Base-by-base conservation (phyloP, 1,140 invertebrate genomes). In the Teleopsis dalmanni region DNA sequence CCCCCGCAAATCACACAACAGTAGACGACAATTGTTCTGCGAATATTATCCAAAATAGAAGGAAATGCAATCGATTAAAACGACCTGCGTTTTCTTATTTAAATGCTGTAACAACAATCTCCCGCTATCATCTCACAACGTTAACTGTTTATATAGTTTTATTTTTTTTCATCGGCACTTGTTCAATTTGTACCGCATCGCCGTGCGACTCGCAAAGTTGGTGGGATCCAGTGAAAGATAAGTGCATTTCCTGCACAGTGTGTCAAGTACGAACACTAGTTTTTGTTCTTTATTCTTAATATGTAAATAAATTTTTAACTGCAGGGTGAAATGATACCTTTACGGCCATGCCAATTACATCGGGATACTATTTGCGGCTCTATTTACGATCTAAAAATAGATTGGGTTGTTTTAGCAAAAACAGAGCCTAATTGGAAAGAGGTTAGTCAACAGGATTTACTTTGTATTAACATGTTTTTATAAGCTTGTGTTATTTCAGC, bases 371-470 rank as follows among this genome's bases (percentile, higher is more conserved):
- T 68, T 21, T 71, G 68, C 18, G 59, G 67, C 5, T 62, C 62
- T 22, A 65, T 71, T 8, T 65, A 71, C 46, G 67, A 70, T 47
- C 41, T 71, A 19, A 61, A 68, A 26, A 63, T 70, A 47, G 67
- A 71, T 51, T 68, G 59, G 65, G 56, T 65, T 10, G 54, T 62
- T 7, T 47, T 70, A 36, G 57, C 67, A 48, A 65, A 62, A 51
- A 70, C 67, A 8, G 67, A 68, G 16, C 60, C 62, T 33, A 70
- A 67, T 33, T 70, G 67, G 66, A 70, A 67, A 45, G 66, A 70
- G 64, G 67, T 70, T 47, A 61, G 62, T 49, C n/a, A 26, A 14
- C 19, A 27, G 14, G 14, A 25, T 46, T 46, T 19, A 23, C 14
- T 40, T 23, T 40, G 19, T 13, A 16, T 14, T 37, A 37, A 37